A percentile compares a stretch with the other conserved stretches of the same genome.
Conservation (phyloP, 23 tunicate species). For the Oikopleura vanhoeffeni region DNA sequence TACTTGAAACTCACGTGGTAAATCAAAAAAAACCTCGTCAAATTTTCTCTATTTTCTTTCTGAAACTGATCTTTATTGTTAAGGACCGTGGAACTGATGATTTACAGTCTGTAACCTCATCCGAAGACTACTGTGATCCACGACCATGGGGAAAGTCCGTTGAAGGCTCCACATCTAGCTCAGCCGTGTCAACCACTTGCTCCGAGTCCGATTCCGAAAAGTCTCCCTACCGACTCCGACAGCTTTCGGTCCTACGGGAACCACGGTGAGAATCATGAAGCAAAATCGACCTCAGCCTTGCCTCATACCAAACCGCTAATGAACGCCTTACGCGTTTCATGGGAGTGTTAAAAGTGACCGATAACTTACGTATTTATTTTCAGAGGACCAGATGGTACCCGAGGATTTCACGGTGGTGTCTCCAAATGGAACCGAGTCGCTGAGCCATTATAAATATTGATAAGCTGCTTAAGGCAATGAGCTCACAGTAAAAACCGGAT, state of each 20-base stretch:
- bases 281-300: too few species aligned
- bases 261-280: not conserved
- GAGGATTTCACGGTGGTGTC: constrained; percentile 14
- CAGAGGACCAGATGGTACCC: constrained; percentile 13
- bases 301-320: too few species aligned
- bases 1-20: too few species aligned
- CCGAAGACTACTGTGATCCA: constrained; percentile 12
- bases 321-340: too few species aligned
- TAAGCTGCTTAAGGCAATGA: not conserved
- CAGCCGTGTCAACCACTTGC: not conserved
- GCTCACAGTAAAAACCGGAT: not conserved
- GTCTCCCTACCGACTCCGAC: not conserved
- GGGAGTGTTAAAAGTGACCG: too few species aligned
- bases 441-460: not conserved
- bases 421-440: not conserved
- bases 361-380: not conserved
- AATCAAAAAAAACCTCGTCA: not conserved
- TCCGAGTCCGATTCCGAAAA: constrained; percentile 1
- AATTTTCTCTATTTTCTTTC: not conserved
- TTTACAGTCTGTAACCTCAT: constrained; percentile 3
- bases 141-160: constrained; percentile 9
- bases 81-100: constrained; percentile 13
- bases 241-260: not conserved
- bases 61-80: not conserved
- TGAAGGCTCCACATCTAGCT: not conserved